Base-by-base conservation (phyloP, 2,797 vertebrate species). In the Cottoperca gobio region DNA sequence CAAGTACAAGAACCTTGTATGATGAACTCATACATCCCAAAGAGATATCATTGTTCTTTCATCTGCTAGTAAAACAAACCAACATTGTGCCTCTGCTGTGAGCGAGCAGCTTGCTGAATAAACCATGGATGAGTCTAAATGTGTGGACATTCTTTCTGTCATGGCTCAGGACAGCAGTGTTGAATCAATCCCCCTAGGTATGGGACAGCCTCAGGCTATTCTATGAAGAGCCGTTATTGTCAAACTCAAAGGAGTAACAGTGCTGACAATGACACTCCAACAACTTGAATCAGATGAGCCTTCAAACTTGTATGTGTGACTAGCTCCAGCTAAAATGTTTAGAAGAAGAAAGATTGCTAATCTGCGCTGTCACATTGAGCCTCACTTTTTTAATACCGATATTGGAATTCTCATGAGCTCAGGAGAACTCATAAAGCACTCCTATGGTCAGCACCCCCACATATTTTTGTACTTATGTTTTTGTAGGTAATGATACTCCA, bases 31-130 rank as follows among this genome's bases (percentile, higher is more conserved):
- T 60, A 43, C 64, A 73, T 70, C 83, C 83, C 78, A 66, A 63
- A 26, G 82, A 89, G 81, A 88, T 73, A 63, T 83, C 69, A 68
- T 40, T 76, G 59, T 73, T 73, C 73, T 91, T 85, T 91, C 76
- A 91, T 86, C 83, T 77, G 54, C 40, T 43, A 1, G 53, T 19
- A 66, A 54, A 68, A 72, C 19, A 69, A 57, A 52, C 4, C 59
- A 70, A 66, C 64, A 66, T 49, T 33, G 53, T 73, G 49, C 46
- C 71, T 78, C 35, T 45, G 42, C 77, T 77, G 77, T 54, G 82
- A 83, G 81, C 26, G 49, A 26, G 74, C 45, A 42, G 62, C 58
- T 79, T 63, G 24, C 61, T 88, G 84, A 90, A 88, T 89, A 83
- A 86, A 88, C 62, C 72, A 84, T 81, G 78, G 60, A 39, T 45